Conservation (phyloP, 2,888 invertebrate genomes). For the Tetragonula carbonaria region DNA sequence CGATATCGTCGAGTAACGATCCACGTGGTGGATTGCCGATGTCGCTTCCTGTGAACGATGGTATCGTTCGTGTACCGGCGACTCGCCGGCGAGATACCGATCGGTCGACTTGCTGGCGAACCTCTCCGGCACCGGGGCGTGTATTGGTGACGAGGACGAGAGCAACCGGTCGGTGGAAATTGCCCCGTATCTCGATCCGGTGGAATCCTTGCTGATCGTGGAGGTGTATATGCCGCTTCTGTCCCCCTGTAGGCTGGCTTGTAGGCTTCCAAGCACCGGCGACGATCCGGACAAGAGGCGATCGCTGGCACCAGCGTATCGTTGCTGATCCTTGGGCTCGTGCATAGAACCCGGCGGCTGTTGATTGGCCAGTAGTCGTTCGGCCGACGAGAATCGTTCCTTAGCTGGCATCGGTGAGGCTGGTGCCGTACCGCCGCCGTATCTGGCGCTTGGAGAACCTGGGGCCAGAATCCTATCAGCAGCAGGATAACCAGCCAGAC, state of each 20-base stretch:
- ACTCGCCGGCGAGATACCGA: conserved; percentile 70
- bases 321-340: conserved; percentile 77
- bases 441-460: conserved; percentile 76
- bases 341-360: conserved; percentile 51
- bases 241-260: conserved; percentile 66
- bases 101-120: conserved; percentile 75
- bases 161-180: conserved; percentile 78
- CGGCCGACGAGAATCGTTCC: conserved; percentile 84
- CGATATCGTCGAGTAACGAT: conserved; percentile 73
- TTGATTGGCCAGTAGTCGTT: conserved; percentile 85
- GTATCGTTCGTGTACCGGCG: conserved; percentile 75
- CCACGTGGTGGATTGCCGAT: conserved; percentile 73
- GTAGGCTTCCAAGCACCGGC: conserved; percentile 78
- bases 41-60: conserved; percentile 63
- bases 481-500: conserved; percentile 78
- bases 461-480: conserved; percentile 77
- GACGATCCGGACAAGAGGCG: conserved; percentile 79
- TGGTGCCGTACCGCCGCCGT: conserved; percentile 76
- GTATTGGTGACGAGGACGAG: conserved; percentile 79
- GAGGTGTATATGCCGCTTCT: conserved; percentile 42
- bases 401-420: conserved; percentile 77
- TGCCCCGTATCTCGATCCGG: conserved; percentile 67
- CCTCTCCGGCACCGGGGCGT: conserved; percentile 80
- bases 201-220: conserved; percentile 70
- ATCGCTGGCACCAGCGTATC: conserved; percentile 75